These are phyloP conservation scores for Bolinopsis microptera DNA, from an alignment of 37 sponge, comb jelly and placozoan genomes.

Conservation along the genomic window DNA sequence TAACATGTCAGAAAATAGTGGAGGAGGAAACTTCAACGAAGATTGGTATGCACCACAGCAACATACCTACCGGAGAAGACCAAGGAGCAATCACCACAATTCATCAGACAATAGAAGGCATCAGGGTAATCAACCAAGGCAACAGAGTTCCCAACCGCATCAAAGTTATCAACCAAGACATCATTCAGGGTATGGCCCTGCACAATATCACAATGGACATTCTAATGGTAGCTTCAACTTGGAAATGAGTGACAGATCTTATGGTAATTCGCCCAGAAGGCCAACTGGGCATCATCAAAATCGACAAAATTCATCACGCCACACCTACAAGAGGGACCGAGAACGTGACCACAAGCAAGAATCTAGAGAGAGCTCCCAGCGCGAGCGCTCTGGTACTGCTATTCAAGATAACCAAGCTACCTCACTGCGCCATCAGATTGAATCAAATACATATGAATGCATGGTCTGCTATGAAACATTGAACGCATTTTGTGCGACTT, in stretches of 20 bases:
- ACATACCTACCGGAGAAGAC: background rate
- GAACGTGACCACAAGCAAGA: background rate
- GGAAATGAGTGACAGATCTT: no score
- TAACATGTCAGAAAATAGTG: background rate
- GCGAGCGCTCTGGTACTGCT: background rate
- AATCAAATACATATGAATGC: slow-evolving; percentile 59
- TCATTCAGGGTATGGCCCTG: no score
- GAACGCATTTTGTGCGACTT: slow-evolving; percentile 64
- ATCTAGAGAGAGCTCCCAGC: background rate
- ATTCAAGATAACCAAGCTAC: background rate
- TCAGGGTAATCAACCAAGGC: no score
- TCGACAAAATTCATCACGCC: background rate
- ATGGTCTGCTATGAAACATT: slow-evolving; percentile 54
- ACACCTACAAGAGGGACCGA: background rate
- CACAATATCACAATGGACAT: background rate
- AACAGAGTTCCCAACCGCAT: no score
- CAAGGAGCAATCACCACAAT: background rate
- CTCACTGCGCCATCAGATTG: slow-evolving; percentile 36
- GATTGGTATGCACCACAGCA: background rate
- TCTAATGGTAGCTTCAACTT: background rate
- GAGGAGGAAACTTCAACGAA: background rate
- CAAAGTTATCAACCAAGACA: no score
- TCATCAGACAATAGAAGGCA: background rate
- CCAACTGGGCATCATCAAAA: background rate
- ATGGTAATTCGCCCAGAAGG: background rate